These are phyloP conservation scores for Leptoteleia sp. DNA, from an alignment of 1,140 invertebrate species.

Conservation along the genomic window DNA sequence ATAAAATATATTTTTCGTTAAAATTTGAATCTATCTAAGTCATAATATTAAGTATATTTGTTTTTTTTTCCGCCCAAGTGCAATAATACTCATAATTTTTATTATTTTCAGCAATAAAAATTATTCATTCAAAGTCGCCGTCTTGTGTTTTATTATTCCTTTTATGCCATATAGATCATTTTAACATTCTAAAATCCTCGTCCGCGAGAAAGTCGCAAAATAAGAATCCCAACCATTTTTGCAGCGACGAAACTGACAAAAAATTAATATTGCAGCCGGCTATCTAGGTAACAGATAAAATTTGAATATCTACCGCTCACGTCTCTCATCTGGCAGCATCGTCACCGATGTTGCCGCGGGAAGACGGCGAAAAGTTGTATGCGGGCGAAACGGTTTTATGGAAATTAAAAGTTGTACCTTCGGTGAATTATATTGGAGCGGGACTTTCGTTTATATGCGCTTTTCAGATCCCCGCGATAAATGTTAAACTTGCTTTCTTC, in stretches of 20 bases:
- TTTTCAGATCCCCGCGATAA: slow-evolving; percentile 58
- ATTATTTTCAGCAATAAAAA: no score
- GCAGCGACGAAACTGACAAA: slow-evolving; percentile 60
- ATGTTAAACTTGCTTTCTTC: slow-evolving; percentile 60
- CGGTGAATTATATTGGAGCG: slow-evolving; percentile 71
- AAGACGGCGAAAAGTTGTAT: slow-evolving; percentile 47
- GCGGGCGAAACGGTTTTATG: slow-evolving; percentile 71
- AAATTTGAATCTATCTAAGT: no score
- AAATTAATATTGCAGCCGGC: slow-evolving; percentile 68
- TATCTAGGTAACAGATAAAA: slow-evolving; percentile 69
- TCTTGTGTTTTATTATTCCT: slow-evolving; percentile 30
- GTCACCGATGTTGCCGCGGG: slow-evolving; percentile 35
- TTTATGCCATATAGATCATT: slow-evolving; percentile 43
- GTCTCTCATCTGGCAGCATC: slow-evolving; percentile 45
- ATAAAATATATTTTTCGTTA: no score
- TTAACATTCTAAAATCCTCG: slow-evolving; percentile 54
- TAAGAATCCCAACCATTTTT: slow-evolving; percentile 59
- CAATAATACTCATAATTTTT: no score
- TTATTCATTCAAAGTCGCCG: slow-evolving; percentile 25
- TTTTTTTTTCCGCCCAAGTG: no score
- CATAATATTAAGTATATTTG: no score
- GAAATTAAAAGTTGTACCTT: slow-evolving; percentile 75
- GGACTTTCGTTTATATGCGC: slow-evolving; percentile 60
- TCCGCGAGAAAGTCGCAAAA: slow-evolving; percentile 57
- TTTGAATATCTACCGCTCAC: slow-evolving; percentile 67